A percentile compares a stretch with the other conserved stretches of the same genome.
Evolutionary conservation across 2,113 vertebrate species (phyloP).

Genomic region (Gallinago undulata): DNA sequence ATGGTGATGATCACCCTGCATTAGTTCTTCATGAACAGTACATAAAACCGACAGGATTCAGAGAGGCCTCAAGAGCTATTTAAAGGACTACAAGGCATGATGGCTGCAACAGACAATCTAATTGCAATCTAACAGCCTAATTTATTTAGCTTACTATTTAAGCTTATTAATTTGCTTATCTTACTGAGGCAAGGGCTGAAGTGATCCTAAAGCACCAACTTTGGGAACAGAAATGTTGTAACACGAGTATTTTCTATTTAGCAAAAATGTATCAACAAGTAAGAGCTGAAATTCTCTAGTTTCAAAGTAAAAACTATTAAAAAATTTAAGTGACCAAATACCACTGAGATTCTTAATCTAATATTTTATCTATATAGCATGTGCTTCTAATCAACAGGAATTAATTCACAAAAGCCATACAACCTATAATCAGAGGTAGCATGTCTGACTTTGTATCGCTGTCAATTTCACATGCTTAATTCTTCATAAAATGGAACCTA

Average conservation of each 20-base stretch:
- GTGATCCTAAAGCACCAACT: background rate
- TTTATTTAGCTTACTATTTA: constrained; percentile 9
- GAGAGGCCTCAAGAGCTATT: background rate
- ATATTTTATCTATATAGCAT: background rate
- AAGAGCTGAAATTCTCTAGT: background rate
- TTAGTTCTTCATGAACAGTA: background rate
- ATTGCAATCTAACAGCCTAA: background rate
- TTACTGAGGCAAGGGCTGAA: background rate
- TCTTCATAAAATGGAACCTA: background rate
- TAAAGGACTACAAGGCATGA: background rate
- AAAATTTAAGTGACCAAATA: background rate
- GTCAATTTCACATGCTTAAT: background rate
- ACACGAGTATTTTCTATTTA: background rate
- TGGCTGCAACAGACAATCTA: background rate
- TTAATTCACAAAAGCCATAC: background rate
- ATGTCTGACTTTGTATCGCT: background rate
- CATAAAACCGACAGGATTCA: background rate
- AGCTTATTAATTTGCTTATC: constrained; percentile 11
- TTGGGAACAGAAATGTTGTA: background rate
- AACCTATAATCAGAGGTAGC: background rate
- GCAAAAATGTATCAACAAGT: background rate
- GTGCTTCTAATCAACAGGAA: background rate
- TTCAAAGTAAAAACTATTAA: background rate
- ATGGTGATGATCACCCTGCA: fast-evolving
- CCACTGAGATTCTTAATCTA: background rate